phyloP scores from a whole-genome alignment of 2,113 vertebrate species.

The Syrrhaptes paradoxus region DNA sequence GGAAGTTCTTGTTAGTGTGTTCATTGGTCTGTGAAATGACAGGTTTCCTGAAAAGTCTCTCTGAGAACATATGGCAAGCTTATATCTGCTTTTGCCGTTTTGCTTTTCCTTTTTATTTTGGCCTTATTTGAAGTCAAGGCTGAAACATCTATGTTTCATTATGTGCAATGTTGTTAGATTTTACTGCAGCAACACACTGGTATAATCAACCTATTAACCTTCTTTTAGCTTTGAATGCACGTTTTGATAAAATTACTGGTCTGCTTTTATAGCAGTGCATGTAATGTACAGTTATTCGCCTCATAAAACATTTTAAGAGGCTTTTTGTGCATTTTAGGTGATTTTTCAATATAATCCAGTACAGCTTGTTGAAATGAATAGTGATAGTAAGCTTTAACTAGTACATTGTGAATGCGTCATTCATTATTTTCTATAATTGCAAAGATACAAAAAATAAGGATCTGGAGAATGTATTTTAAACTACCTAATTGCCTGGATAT shows the following conservation, averaged over 20 bases:
- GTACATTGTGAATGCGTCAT: neutral
- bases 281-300: neutral
- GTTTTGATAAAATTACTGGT: neutral
- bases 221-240: neutral
- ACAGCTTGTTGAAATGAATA: neutral
- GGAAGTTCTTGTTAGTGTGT: neutral
- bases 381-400: neutral
- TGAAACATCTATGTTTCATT: neutral
- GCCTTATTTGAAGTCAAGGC: neutral
- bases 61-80: neutral
- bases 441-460: neutral
- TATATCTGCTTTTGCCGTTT: neutral
- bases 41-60: neutral
- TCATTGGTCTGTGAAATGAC: neutral
- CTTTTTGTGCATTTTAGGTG: conserved; percentile 9
- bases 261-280: neutral
- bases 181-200: neutral
- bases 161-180: neutral
- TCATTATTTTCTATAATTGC: neutral
- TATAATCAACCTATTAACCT: conserved; percentile 3
- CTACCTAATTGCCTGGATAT: neutral
- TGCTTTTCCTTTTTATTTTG: neutral
- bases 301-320: neutral
- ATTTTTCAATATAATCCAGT: neutral
- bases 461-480: neutral